phyloP scores from a whole-genome alignment of 2,797 vertebrate species.

The Propithecus perrieri region DNA sequence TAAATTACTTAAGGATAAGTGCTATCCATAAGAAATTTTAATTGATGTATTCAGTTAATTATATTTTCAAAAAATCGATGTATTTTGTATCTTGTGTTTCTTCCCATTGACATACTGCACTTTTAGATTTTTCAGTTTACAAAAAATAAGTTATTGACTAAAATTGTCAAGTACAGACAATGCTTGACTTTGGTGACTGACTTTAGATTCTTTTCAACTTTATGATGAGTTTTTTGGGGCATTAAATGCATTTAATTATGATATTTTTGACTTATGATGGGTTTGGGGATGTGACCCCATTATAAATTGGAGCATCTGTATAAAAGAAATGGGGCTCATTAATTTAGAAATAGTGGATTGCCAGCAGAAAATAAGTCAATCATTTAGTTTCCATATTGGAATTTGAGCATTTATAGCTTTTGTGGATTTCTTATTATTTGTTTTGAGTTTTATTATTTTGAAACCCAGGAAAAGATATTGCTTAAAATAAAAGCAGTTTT shows the following conservation, averaged over 20 bases:
- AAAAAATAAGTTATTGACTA: neutral
- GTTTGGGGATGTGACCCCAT: neutral
- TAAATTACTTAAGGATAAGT: conserved; percentile 12
- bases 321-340: neutral
- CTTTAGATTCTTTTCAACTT: neutral
- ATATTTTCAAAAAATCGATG: neutral
- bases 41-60: conserved; percentile 16
- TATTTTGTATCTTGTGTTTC: conserved; percentile 25
- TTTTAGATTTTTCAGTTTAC: neutral
- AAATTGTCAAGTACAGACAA: neutral
- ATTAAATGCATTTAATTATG: neutral
- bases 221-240: neutral
- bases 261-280: neutral
- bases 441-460: neutral
- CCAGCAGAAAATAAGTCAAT: neutral
- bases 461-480: neutral
- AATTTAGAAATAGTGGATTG: conserved; percentile 33
- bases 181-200: neutral
- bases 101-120: neutral
- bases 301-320: neutral
- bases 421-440: neutral
- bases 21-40: neutral
- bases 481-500: neutral
- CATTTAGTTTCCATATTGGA: neutral
- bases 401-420: neutral